Base-by-base conservation (phyloP, 2,888 invertebrate species). In the Drosophila leonis region DNA sequence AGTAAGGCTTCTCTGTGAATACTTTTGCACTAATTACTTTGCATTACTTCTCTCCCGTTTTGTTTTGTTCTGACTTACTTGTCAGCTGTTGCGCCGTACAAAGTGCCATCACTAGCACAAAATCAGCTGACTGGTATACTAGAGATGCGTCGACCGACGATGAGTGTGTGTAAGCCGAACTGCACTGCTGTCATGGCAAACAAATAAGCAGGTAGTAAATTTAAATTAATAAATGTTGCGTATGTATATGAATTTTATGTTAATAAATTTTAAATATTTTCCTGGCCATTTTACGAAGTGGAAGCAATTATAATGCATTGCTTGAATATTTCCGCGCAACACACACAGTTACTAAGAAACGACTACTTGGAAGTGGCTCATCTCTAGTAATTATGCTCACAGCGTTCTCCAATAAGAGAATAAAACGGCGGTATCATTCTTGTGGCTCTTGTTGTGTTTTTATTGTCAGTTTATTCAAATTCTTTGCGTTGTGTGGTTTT, bases 1-100 rank as follows among this genome's bases (percentile, higher is more conserved):
- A 48, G 20, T 84, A 62, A 7, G 88, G 88, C 85, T 84, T 88
- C 80, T 56, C 56, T 62, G 71, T 82, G 69, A 82, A 70, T 74
- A 62, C 78, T 71, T 75, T 62, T 39, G 52, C 59, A 33, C 39
- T 52, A 71, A 64, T 72, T 80, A 65, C 69, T 60, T 57, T 64
- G 59, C 39, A 65, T 56, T 80, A 72, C 75, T 62, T 52, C 44
- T 63, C 62, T n/a, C 35, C 27, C 18, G 12, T 67, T 70, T 87
- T 90, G 77, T 84, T 90, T 75, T 85, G 73, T 62, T 81, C 41
- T 81, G 72, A 70, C 84, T 73, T 68, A 60, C 12, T 46, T 20
- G 44, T 41, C 80, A 83, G 83, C 78, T 83, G 80, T n/a, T 63
- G 31, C 46, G 15, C 0, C 4, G 0, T 15, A 1, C 15, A 24